These are phyloP conservation scores for Acanthaster planci DNA, from an alignment of 35 echinoderm and acorn worm genomes.

Conservation along the genomic window DNA sequence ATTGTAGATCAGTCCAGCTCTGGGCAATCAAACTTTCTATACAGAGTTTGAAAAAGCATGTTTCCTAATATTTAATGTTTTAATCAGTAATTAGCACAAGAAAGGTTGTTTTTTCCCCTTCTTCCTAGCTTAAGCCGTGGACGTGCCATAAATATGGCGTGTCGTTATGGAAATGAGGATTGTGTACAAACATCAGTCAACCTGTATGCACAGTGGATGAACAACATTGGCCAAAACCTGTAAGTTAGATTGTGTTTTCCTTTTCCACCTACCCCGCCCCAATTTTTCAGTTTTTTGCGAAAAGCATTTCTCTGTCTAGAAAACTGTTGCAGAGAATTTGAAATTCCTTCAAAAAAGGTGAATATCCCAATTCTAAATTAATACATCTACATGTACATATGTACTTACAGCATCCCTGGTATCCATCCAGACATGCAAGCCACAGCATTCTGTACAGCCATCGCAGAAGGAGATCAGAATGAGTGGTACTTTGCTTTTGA, in stretches of 20 bases:
- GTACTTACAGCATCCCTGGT: not conserved
- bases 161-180: constrained; percentile 70
- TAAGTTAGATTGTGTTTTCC: constrained; percentile 35
- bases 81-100: too few relatives aligned
- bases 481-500: constrained; percentile 78
- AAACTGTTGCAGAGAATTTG: not conserved
- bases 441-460: constrained; percentile 65
- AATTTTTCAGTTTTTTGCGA: too few relatives aligned
- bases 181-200: constrained; percentile 36
- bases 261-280: too few relatives aligned
- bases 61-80: too few relatives aligned
- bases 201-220: constrained; percentile 60
- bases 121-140: constrained; percentile 67
- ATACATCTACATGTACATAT: not conserved
- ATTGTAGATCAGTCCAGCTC: too few relatives aligned
- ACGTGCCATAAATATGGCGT: constrained; percentile 62
- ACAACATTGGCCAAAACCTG: constrained; percentile 31
- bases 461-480: constrained; percentile 51
- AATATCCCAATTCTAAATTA: not conserved
- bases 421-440: constrained; percentile 45
- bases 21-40: too few relatives aligned
- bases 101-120: not conserved
- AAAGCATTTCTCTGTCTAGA: too few relatives aligned
- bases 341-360: not conserved
- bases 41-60: too few relatives aligned